Evolutionary conservation across 2,797 vertebrate genomes (phyloP), one percentile per base, ranked within the genome.

Genomic region (Diplodus sargus): DNA sequence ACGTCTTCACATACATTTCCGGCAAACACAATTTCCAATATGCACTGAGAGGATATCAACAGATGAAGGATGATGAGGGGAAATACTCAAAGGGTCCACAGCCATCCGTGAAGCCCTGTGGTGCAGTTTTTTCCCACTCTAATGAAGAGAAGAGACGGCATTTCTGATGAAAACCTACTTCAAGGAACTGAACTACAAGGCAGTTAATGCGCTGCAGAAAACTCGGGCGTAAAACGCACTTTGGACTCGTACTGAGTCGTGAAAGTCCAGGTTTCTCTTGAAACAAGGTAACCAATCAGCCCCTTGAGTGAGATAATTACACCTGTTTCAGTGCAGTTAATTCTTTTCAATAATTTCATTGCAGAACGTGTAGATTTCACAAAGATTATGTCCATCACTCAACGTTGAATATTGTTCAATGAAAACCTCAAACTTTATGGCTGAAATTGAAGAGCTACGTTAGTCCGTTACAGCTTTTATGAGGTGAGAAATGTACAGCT

Each of bases 131-230:
- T 74, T 54, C 18, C 28, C 59, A 17, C 54, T 63, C 22, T 86
- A 76, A 86, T 71, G 70, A 84, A 73, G 43, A 25, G 2, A 72
- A 79, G 76, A 74, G 70, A 48, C 34, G 0, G 79, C 71, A 80
- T 85, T 78, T 83, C 76, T 88, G 77, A 90, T 87, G 74, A 79
- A 78, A 87, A 43, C 57, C 62, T 58, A 59, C 81, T 82, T 86
- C 71, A 81, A 14, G 34, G 72, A 65, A 80, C 69, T 45, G 25
- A 25, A 85, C 71, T 66, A 54, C 48, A 52, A 76, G 2, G 20
- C 53, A 22, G 57, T 53, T 20, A 45, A 25, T 7, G 58, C 43
- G 13, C 70, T 57, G 47, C 81, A 78, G 54, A 39, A 67, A 73
- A 58, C 16, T 54, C 17, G 4, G n/a, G 17, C 59, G 59, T 7